Conservation (phyloP, 37 sponge, comb jelly and placozoan species). For the Chondrilla cf. caribensis region DNA sequence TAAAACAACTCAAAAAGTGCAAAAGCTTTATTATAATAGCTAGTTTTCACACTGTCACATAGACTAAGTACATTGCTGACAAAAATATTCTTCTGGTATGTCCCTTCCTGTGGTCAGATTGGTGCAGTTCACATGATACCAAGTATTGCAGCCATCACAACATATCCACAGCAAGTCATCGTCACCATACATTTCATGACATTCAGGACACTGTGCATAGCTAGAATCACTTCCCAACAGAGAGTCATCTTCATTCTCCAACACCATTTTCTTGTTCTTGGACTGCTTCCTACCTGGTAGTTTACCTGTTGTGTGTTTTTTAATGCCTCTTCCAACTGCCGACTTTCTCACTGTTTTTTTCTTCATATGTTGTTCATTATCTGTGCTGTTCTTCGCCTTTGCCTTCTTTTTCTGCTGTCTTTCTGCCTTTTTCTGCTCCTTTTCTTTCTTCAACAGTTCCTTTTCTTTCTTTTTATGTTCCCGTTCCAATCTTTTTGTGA, state of each 20-base stretch:
- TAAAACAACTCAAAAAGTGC: neutral
- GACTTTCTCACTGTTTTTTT: neutral
- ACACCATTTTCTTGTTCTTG: no score
- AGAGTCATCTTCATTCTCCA: no score
- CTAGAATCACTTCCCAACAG: no score
- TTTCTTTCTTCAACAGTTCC: neutral
- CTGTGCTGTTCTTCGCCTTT: no score
- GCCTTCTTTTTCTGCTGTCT: no score
- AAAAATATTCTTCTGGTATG: neutral
- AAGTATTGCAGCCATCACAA: slow-evolving; percentile 47
- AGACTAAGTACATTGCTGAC: neutral
- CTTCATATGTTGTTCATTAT: neutral
- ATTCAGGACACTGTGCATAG: no score
- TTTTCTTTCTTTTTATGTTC: neutral
- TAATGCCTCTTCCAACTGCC: neutral
- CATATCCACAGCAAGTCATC: slow-evolving; percentile 25
- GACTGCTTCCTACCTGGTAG: no score
- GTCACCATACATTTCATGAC: no score
- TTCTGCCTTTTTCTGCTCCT: neutral
- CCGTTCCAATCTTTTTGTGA: neutral
- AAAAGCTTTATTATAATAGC: neutral
- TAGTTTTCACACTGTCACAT: neutral
- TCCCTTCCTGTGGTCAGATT: slow-evolving; percentile 18
- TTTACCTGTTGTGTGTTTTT: no score
- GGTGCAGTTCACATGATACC: slow-evolving; percentile 37